phyloP scores from a whole-genome alignment of 2,797 vertebrate species.

The Lepus oiostolus region DNA sequence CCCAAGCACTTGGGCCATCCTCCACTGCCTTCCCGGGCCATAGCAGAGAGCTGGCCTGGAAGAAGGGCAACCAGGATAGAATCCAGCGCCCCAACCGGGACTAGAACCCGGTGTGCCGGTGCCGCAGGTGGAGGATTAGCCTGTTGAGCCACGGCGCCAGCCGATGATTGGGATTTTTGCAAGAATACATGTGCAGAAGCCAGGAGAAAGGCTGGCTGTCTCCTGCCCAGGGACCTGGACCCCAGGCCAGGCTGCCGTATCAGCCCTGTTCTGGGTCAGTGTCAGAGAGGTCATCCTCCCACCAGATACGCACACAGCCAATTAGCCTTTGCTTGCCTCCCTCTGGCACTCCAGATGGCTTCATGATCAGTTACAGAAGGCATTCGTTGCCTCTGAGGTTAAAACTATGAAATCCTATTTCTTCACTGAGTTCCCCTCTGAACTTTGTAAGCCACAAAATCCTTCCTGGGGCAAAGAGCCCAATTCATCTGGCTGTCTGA shows the following conservation, averaged over 20 bases:
- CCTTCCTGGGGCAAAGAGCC: conserved; percentile 44
- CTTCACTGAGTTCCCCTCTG: conserved; percentile 45
- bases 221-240: not conserved
- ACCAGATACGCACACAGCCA: not conserved
- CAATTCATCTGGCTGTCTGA: not conserved
- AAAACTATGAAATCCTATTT: conserved; percentile 54
- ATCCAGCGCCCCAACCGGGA: too few species aligned
- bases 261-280: not conserved
- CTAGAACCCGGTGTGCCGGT: too few species aligned
- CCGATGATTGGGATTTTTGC: not conserved
- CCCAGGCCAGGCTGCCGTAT: not conserved
- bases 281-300: not conserved
- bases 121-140: too few species aligned
- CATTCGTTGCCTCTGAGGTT: not conserved
- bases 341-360: not conserved
- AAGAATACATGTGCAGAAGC: conserved; percentile 37
- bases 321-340: not conserved
- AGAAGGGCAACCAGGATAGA: too few species aligned
- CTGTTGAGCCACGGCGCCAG: too few species aligned
- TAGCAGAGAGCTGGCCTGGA: too few species aligned
- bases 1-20: too few species aligned
- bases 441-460: conserved; percentile 49
- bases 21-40: too few species aligned
- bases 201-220: not conserved
- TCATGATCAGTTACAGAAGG: not conserved